Evolutionary conservation across 2,888 invertebrate species (phyloP), one percentile per base, ranked within the genome.

Genomic region (Ophion slaviceki): DNA sequence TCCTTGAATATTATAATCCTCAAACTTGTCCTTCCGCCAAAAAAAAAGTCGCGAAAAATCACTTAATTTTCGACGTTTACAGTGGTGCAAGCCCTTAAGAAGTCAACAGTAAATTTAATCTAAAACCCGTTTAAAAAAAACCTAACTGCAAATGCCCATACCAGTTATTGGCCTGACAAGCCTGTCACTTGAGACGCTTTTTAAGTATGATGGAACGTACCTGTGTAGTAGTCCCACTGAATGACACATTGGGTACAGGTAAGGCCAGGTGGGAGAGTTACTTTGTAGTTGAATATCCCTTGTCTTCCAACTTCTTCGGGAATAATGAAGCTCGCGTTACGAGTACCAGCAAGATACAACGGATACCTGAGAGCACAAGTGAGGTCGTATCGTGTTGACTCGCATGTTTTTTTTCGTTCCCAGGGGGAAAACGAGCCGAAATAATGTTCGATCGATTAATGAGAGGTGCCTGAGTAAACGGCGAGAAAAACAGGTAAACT

Each of bases 221-320:
- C 97, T 82, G 98, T 98, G 89, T 96, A 97, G 93, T 98, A 98
- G 82, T 96, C 98, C 98, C 98, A 98, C 92, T 98, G 98, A n/a
- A 98, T 93, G 5, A 98, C 97, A 91, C 98, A 98, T 90, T 98
- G 98, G 0, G 97, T 96, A 91, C 98, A 98, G 0, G 97, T 97
- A 2, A 98, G 93, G 90, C 97, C 97, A 0, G 97, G 95, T 0
- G 98, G 98, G 74, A 98, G 94, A 3, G 96, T 95, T 0, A 98
- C 97, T 87, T 96, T 95, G 93, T 98, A 97, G 80, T 96, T 95
- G 89, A 96, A 96, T 62, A 94, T 93, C 20, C 93, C 95, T 84
- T 95, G 94, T 94, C 97, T 97, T 74, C 96, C 96, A 3, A 96
- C 96, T 89, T 97, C 96, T 83, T 95, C 94, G 0, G 97, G 97